Percentiles rank a stretch among this genome's conserved stretches.
Evolutionary conservation across 2,888 invertebrate species (phyloP).

Genomic region (Sclerodermus sp.): DNA sequence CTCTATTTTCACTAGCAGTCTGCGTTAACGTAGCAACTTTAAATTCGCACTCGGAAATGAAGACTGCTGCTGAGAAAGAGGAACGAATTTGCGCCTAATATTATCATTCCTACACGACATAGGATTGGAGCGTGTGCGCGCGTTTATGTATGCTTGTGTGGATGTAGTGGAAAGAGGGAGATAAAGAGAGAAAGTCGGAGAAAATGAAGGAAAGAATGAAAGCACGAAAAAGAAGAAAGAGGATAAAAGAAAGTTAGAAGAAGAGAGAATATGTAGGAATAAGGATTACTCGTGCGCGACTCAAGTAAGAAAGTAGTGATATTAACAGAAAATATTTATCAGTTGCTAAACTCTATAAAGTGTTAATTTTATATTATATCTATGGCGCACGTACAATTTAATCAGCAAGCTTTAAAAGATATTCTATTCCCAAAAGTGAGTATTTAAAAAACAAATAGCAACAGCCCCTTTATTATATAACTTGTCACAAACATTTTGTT

Average conservation of each 20-base stretch:
- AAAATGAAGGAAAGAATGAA: slow-evolving; percentile 11
- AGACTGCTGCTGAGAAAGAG: background rate
- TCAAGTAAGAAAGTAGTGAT: slow-evolving; percentile 7
- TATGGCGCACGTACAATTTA: slow-evolving; percentile 7
- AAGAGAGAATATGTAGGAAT: slow-evolving; percentile 4
- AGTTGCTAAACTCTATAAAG: slow-evolving; percentile 12
- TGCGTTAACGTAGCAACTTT: background rate
- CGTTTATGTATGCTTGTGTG: background rate
- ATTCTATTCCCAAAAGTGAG: too few relatives aligned
- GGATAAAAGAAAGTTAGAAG: slow-evolving; percentile 10
- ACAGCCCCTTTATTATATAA: too few relatives aligned
- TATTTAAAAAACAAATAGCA: too few relatives aligned
- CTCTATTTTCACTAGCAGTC: background rate
- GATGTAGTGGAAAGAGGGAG: background rate
- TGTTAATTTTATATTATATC: slow-evolving; percentile 18
- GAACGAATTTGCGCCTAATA: background rate
- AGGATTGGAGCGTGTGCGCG: too few relatives aligned
- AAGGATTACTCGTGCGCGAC: background rate
- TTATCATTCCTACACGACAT: too few relatives aligned
- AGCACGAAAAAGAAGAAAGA: background rate
- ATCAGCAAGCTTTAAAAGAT: too few relatives aligned
- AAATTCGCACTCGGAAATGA: slow-evolving; percentile 2
- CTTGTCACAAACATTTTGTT: too few relatives aligned
- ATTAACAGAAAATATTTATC: slow-evolving; percentile 11
- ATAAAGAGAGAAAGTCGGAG: slow-evolving; percentile 1